Evolutionary conservation across 1,140 invertebrate genomes (phyloP).

Genomic region (Bombus picipes): DNA sequence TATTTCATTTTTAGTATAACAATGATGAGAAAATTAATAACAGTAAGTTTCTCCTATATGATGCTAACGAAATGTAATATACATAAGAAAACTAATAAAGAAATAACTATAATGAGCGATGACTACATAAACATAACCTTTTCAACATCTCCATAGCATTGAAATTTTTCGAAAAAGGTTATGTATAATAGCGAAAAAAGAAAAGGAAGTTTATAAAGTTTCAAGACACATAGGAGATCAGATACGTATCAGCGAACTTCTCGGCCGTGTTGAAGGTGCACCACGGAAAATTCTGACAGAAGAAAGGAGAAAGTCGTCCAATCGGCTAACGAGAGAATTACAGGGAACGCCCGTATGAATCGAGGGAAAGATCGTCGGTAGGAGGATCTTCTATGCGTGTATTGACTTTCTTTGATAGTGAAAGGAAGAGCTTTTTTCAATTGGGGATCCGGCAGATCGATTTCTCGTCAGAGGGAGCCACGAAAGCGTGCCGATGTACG

Average conservation of each 20-base stretch:
- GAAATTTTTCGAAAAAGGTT: not conserved
- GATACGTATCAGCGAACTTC: not conserved
- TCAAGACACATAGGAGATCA: not conserved
- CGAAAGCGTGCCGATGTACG: slow-evolving; percentile 15
- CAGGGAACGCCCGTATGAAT: slow-evolving; percentile 2
- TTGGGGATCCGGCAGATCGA: not conserved
- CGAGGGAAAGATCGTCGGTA: not conserved
- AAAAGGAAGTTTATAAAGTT: not conserved
- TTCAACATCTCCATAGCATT: not conserved
- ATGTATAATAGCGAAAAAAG: not conserved
- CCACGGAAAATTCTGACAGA: not conserved
- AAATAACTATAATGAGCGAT: not conserved
- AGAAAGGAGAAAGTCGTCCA: not conserved
- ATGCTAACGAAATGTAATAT: not conserved
- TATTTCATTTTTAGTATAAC: not conserved
- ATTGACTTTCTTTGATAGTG: slow-evolving; percentile 36
- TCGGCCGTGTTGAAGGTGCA: not conserved
- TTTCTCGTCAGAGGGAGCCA: not conserved
- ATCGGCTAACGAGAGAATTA: not conserved
- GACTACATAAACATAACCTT: too few species aligned
- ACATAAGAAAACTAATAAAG: too few species aligned
- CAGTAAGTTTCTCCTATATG: too few species aligned
- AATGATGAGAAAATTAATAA: too few species aligned
- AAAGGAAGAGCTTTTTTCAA: slow-evolving; percentile 30
- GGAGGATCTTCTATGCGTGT: not conserved